Evolutionary conservation across 2,888 invertebrate genomes (phyloP).

Genomic region (Nomada lathburiana): DNA sequence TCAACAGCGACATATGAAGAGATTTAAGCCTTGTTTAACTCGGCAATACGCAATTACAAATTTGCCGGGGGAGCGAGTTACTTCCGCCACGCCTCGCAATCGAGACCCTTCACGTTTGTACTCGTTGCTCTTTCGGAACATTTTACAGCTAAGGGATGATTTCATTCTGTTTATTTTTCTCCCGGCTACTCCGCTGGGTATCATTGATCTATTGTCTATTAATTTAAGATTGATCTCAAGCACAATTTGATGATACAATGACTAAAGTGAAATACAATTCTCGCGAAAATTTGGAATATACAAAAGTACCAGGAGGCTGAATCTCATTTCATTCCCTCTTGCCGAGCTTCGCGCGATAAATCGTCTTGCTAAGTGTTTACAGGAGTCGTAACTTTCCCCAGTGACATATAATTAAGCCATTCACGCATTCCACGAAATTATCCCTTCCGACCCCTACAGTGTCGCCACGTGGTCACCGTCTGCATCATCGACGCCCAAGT

Average conservation of each 20-base stretch:
- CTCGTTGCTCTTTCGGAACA: not conserved
- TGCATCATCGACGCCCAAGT: not conserved
- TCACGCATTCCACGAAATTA: slow-evolving; percentile 4
- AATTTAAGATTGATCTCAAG: too few relatives aligned
- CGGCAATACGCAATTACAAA: slow-evolving; percentile 67
- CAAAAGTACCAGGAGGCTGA: too few relatives aligned
- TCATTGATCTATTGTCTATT: too few relatives aligned
- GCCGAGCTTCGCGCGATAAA: not conserved
- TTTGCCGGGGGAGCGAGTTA: slow-evolving; percentile 44
- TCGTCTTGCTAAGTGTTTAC: not conserved
- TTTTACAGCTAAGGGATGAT: not conserved
- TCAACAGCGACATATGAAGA: slow-evolving; percentile 66
- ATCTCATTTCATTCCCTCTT: too few relatives aligned
- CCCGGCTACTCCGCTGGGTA: too few relatives aligned
- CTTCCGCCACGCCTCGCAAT: not conserved
- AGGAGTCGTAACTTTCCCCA: too few relatives aligned
- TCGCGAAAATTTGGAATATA: not conserved
- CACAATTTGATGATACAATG: too few relatives aligned
- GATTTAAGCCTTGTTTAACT: slow-evolving; percentile 69
- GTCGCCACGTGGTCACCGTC: slow-evolving; percentile 9
- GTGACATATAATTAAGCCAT: not conserved
- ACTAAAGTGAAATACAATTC: not conserved
- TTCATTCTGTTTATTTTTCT: too few relatives aligned
- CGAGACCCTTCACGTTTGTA: not conserved
- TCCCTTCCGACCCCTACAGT: not conserved